A percentile compares a stretch with the other conserved stretches of the same genome.
phyloP scores from a whole-genome alignment of 1,140 invertebrate genomes.

The Solenopsis invicta region DNA sequence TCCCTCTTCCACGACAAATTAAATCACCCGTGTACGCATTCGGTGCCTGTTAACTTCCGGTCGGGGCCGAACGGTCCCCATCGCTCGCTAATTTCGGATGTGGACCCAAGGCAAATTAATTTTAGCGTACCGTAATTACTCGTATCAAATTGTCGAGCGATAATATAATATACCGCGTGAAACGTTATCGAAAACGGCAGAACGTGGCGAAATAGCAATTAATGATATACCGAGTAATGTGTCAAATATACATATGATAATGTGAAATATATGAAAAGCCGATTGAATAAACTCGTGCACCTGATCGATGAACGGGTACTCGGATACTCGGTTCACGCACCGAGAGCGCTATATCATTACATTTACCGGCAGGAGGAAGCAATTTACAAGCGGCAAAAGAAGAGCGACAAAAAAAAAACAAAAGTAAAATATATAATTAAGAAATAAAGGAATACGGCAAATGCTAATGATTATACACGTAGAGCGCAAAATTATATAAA shows the following conservation, averaged over 20 bases:
- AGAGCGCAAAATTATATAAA: slow-evolving; percentile 25
- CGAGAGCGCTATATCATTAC: neutral
- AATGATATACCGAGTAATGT: neutral
- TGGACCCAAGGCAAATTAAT: neutral
- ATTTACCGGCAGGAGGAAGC: slow-evolving; percentile 25
- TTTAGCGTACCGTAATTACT: neutral
- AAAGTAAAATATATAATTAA: slow-evolving; percentile 11
- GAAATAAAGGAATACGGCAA: neutral
- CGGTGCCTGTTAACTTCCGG: neutral
- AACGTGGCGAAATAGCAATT: neutral
- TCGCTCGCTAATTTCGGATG: slow-evolving; percentile 1
- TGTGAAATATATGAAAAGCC: slow-evolving; percentile 14
- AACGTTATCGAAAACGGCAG: neutral
- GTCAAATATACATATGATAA: neutral
- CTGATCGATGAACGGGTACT: neutral
- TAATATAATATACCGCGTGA: neutral
- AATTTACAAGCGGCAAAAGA: slow-evolving; percentile 23
- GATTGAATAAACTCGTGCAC: neutral
- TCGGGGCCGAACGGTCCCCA: neutral
- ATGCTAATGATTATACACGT: neutral
- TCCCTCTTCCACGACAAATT: neutral
- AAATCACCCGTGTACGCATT: neutral
- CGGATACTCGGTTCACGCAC: too few species aligned
- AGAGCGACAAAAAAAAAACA: neutral
- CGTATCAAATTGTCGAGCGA: neutral